phyloP scores from a whole-genome alignment of 2,888 invertebrate species.

The Synergus japonicus region DNA sequence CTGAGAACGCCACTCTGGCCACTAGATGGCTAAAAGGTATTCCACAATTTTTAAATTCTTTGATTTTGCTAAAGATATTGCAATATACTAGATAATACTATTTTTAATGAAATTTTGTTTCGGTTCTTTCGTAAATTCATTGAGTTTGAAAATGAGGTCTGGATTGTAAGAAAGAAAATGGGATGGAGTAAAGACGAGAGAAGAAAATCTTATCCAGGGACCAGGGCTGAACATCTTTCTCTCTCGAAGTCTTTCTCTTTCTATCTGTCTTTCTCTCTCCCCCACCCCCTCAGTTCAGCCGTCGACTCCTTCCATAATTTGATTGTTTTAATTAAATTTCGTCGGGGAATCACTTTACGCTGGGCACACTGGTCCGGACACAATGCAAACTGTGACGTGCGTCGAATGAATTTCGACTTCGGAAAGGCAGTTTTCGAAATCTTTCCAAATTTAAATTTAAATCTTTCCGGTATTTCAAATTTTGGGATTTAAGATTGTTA shows the following conservation, averaged over 20 bases:
- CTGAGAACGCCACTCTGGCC: too few relatives aligned
- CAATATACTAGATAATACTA: background rate
- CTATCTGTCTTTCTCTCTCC: slow-evolving; percentile 63
- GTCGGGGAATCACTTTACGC: slow-evolving; percentile 75
- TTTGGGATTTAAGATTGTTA: background rate
- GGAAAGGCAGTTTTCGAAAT: slow-evolving; percentile 31
- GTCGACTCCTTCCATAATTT: slow-evolving; percentile 76
- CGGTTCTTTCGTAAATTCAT: slow-evolving; percentile 16
- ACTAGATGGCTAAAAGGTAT: background rate
- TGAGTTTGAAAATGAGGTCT: slow-evolving; percentile 37
- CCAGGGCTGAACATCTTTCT: slow-evolving; percentile 52
- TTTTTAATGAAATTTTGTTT: background rate
- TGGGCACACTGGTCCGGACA: slow-evolving; percentile 72
- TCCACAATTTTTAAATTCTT: background rate
- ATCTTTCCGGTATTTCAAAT: background rate
- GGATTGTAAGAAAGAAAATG: slow-evolving; percentile 35
- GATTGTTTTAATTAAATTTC: slow-evolving; percentile 78
- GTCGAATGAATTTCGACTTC: slow-evolving; percentile 67
- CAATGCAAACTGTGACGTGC: slow-evolving; percentile 76
- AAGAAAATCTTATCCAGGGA: slow-evolving; percentile 71
- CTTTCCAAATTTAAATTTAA: background rate
- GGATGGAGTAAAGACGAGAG: slow-evolving; percentile 67
- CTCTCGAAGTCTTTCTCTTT: slow-evolving; percentile 50
- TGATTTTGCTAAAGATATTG: too few relatives aligned
- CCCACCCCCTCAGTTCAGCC: slow-evolving; percentile 68